Percentiles rank a stretch among this genome's conserved stretches.
phyloP scores from a whole-genome alignment of 1,140 invertebrate species.

The Pseudomyrmex concolor region DNA sequence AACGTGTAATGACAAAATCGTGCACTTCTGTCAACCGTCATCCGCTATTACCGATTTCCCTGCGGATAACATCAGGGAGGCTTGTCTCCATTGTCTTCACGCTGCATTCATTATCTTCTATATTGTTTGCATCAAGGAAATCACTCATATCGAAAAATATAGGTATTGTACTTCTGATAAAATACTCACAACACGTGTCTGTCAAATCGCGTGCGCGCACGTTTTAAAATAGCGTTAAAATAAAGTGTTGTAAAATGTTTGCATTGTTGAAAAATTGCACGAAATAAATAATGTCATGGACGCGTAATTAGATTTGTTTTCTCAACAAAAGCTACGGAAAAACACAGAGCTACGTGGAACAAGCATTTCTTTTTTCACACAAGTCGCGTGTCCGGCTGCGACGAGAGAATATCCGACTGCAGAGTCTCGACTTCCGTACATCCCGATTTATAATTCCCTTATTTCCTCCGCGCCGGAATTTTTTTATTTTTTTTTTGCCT shows the following conservation, averaged over 20 bases:
- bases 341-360: too few relatives aligned
- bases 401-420: not conserved
- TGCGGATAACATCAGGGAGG: conserved; percentile 1
- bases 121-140: not conserved
- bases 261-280: not conserved
- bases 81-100: conserved; percentile 19
- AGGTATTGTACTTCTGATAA: too few relatives aligned
- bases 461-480: not conserved
- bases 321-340: too few relatives aligned
- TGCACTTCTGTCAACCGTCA: conserved; percentile 51
- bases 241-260: not conserved
- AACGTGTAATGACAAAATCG: conserved; percentile 68
- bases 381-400: not conserved
- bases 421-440: not conserved
- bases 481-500: not conserved
- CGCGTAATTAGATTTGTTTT: too few relatives aligned
- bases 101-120: conserved; percentile 4
- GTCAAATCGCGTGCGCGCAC: too few relatives aligned
- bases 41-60: conserved; percentile 44
- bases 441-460: conserved; percentile 13
- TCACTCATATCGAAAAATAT: too few relatives aligned
- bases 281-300: not conserved
- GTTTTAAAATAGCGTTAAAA: too few relatives aligned
- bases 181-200: too few relatives aligned
- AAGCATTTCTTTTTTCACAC: not conserved